These are phyloP conservation scores for Leptobrachium leishanense DNA, from an alignment of 2,113 vertebrate species.

Conservation along the genomic window DNA sequence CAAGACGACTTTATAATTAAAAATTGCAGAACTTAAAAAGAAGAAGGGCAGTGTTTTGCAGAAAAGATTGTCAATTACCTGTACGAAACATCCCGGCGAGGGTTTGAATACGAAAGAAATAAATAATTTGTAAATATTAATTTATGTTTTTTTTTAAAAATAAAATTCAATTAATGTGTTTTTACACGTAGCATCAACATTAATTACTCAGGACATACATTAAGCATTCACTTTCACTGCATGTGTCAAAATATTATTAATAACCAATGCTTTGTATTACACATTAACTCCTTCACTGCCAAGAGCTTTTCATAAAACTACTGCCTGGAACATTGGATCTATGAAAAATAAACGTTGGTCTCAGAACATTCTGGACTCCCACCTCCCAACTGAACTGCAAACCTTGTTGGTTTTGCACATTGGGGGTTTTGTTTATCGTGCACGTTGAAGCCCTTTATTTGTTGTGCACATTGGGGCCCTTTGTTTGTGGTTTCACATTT, in stretches of 20 bases:
- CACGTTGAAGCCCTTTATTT: too few species aligned
- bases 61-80: slow-evolving; percentile 19
- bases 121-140: slow-evolving; percentile 26
- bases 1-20: slow-evolving; percentile 65
- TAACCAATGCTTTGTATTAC: background rate
- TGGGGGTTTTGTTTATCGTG: too few species aligned
- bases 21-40: slow-evolving; percentile 56
- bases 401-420: too few species aligned
- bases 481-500: too few species aligned
- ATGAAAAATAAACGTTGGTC: too few species aligned
- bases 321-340: too few species aligned
- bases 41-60: slow-evolving; percentile 32
- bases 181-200: background rate
- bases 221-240: background rate
- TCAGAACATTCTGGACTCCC: too few species aligned
- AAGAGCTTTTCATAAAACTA: too few species aligned
- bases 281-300: too few species aligned
- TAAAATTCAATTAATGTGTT: slow-evolving; percentile 5
- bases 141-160: slow-evolving; percentile 3
- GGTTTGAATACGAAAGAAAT: background rate
- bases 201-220: slow-evolving; percentile 26
- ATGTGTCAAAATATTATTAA: background rate
- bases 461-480: too few species aligned
- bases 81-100: background rate
- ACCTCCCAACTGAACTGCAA: too few species aligned